Percentiles rank a stretch among this genome's conserved stretches.
Evolutionary conservation across 2,888 invertebrate genomes (phyloP).

Genomic region (Ormyrus thymus): DNA sequence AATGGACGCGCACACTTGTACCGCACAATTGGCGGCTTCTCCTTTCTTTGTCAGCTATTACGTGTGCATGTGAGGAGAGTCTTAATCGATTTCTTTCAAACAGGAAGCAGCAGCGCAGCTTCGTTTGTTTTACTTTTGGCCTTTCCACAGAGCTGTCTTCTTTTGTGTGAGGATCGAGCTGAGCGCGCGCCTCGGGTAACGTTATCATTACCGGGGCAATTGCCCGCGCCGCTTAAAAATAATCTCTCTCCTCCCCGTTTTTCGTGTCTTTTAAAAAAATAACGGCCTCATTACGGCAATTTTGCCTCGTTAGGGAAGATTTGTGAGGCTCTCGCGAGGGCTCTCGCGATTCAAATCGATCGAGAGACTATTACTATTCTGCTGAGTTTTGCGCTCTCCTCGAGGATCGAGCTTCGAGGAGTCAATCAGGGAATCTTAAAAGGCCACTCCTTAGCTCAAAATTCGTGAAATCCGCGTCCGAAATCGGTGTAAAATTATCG

Average conservation of each 20-base stretch:
- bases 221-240: neutral
- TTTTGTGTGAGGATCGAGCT: neutral
- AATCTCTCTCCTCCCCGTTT: neutral
- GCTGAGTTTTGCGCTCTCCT: too few relatives aligned
- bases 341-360: neutral
- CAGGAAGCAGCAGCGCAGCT: neutral
- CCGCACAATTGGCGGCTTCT: slow-evolving; percentile 27
- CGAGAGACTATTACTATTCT: neutral
- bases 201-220: slow-evolving; percentile 30
- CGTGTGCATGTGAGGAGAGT: neutral
- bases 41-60: neutral
- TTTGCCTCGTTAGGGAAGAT: neutral
- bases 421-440: slow-evolving; percentile 8
- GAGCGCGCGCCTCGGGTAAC: neutral
- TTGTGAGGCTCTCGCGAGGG: neutral
- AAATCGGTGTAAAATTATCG: slow-evolving; percentile 48
- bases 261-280: neutral
- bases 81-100: slow-evolving; percentile 30
- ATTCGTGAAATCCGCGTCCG: slow-evolving; percentile 55
- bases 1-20: slow-evolving; percentile 3
- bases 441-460: slow-evolving; percentile 2
- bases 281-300: neutral
- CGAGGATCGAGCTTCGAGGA: neutral
- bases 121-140: slow-evolving; percentile 12
- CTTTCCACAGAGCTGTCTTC: neutral